phyloP scores from a whole-genome alignment of 2,888 invertebrate species.

The Sinopyrophorus schimmeli region DNA sequence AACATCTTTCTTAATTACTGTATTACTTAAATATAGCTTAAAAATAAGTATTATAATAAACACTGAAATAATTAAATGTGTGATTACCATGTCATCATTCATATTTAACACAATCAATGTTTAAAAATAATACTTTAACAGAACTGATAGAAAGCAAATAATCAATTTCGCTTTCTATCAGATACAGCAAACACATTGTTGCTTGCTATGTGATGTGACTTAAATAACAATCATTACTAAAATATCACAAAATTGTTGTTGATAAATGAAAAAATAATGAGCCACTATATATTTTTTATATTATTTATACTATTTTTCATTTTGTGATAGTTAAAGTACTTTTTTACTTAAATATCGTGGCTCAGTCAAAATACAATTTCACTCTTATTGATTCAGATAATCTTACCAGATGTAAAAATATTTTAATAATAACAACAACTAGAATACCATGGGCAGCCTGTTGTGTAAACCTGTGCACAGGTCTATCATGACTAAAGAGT shows the following conservation, averaged over 20 bases:
- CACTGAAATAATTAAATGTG: slow-evolving; percentile 26
- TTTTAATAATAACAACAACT: slow-evolving; percentile 57
- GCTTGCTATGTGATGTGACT: slow-evolving; percentile 58
- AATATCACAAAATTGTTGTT: slow-evolving; percentile 62
- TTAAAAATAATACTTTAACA: slow-evolving; percentile 37
- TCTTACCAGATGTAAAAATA: slow-evolving; percentile 53
- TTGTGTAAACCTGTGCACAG: slow-evolving; percentile 43
- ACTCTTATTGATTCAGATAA: slow-evolving; percentile 51
- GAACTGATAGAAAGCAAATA: slow-evolving; percentile 38
- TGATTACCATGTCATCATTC: slow-evolving; percentile 12
- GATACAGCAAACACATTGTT: slow-evolving; percentile 47
- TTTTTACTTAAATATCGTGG: slow-evolving; percentile 33
- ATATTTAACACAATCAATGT: slow-evolving; percentile 24
- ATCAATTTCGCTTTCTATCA: slow-evolving; percentile 42
- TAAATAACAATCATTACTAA: slow-evolving; percentile 62
- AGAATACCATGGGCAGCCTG: slow-evolving; percentile 52
- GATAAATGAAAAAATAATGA: slow-evolving; percentile 60
- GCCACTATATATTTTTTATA: slow-evolving; percentile 52
- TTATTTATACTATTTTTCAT: slow-evolving; percentile 35
- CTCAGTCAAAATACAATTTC: slow-evolving; percentile 38
- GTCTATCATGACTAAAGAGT: slow-evolving; percentile 28
- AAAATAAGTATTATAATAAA: slow-evolving; percentile 25
- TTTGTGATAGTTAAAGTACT: slow-evolving; percentile 27
- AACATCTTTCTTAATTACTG: slow-evolving; percentile 54
- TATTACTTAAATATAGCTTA: slow-evolving; percentile 53